These are phyloP conservation scores for Pterobdella sp. DNA, from an alignment of 2,888 invertebrate species.

Conservation along the genomic window DNA sequence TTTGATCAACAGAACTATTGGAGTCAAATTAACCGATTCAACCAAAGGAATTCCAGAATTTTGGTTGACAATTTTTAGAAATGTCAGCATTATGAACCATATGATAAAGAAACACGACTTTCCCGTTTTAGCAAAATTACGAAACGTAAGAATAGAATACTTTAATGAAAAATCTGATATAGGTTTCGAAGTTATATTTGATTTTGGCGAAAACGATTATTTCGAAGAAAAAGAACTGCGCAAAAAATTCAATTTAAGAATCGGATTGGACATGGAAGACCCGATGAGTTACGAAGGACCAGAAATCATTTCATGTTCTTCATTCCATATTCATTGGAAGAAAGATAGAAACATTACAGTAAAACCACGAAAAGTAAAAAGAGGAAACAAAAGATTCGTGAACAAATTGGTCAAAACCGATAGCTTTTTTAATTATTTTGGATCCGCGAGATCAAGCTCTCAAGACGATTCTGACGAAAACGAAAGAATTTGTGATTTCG, in stretches of 20 bases:
- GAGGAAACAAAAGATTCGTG: slow-evolving; percentile 79
- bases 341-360: not conserved
- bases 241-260: not conserved
- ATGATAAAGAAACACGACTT: slow-evolving; percentile 21
- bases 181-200: not conserved
- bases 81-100: slow-evolving; percentile 12
- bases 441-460: not conserved
- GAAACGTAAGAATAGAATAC: not conserved
- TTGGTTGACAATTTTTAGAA: slow-evolving; percentile 30
- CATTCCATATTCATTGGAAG: not conserved
- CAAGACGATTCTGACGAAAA: not conserved
- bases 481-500: not conserved
- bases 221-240: slow-evolving; percentile 12
- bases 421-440: not conserved
- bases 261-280: not conserved
- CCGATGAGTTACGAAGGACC: slow-evolving; percentile 14
- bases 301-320: not conserved
- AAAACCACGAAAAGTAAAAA: slow-evolving; percentile 55
- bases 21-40: not conserved
- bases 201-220: slow-evolving; percentile 1
- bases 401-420: slow-evolving; percentile 81
- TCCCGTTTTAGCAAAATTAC: not conserved
- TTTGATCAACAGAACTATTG: not conserved
- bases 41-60: slow-evolving; percentile 28
- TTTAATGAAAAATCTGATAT: not conserved